These are phyloP conservation scores for Tetramorium simillimum DNA, from an alignment of 1,140 invertebrate species.

Conservation along the genomic window DNA sequence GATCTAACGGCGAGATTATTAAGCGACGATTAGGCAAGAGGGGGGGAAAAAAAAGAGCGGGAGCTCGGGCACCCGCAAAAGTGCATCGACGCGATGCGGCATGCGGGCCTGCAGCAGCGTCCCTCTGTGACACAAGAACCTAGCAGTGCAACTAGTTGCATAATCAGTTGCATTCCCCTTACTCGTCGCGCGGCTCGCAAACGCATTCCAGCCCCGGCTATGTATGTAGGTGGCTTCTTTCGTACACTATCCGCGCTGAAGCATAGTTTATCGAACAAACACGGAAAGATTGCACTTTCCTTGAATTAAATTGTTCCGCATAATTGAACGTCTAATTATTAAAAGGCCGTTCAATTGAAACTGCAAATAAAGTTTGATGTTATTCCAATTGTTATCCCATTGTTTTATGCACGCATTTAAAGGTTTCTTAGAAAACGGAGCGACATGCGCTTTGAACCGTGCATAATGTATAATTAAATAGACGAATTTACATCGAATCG, in stretches of 20 bases:
- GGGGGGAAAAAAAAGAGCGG: background rate
- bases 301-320: background rate
- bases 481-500: background rate
- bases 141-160: constrained; percentile 81
- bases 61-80: background rate
- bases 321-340: background rate
- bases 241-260: background rate
- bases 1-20: constrained; percentile 9
- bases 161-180: constrained; percentile 77
- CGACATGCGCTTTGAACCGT: background rate
- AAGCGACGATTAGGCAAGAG: background rate
- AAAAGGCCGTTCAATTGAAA: background rate
- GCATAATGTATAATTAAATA: background rate
- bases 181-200: constrained; percentile 22
- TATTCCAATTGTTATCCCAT: background rate
- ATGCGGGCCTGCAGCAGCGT: background rate
- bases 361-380: background rate
- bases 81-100: constrained; percentile 7
- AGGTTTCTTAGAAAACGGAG: background rate
- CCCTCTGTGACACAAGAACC: constrained; percentile 79
- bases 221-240: constrained; percentile 27
- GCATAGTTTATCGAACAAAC: background rate
- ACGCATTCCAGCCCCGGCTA: constrained; percentile 31
- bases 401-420: background rate
- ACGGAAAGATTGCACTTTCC: background rate